These are phyloP conservation scores for Scolanthus callimorphus DNA, from an alignment of 92 coral and sea anemone genomes.

Conservation along the genomic window DNA sequence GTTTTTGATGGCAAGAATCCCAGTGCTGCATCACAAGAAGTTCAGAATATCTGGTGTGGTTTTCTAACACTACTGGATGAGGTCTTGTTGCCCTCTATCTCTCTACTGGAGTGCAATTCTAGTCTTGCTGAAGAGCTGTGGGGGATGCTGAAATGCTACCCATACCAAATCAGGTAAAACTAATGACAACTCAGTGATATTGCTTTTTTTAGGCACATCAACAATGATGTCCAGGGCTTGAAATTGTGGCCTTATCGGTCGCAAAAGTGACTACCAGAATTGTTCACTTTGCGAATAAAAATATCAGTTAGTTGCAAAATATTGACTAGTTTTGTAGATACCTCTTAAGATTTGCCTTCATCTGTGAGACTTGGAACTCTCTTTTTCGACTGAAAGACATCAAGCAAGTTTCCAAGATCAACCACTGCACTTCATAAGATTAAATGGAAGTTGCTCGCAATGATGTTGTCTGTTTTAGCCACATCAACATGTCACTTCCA, in stretches of 20 bases:
- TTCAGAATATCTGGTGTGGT: constrained; percentile 91
- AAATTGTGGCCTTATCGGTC: no score
- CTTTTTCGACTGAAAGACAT: constrained; percentile 5
- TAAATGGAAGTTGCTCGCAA: no score
- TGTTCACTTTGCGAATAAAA: constrained; percentile 12
- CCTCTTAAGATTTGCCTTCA: no score
- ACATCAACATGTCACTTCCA: constrained; percentile 44
- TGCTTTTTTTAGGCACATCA: no score
- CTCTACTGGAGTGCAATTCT: constrained; percentile 92
- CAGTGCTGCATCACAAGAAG: constrained; percentile 26
- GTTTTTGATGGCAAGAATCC: constrained; percentile 54
- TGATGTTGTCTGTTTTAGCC: no score
- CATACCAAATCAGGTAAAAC: constrained; percentile 92
- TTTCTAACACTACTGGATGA: constrained; percentile 85
- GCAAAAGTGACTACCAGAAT: no score
- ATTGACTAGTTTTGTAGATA: no score
- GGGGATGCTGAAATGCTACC: constrained; percentile 89
- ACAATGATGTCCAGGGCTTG: no score
- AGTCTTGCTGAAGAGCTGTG: constrained; percentile 97
- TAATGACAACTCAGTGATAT: no score
- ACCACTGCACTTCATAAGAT: neutral
- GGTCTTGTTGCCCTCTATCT: constrained; percentile 89
- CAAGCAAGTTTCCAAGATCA: neutral
- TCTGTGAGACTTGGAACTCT: no score
- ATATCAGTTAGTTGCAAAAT: no score